Conservation (phyloP, 2,888 invertebrate species). For the Chalcis sispes region DNA sequence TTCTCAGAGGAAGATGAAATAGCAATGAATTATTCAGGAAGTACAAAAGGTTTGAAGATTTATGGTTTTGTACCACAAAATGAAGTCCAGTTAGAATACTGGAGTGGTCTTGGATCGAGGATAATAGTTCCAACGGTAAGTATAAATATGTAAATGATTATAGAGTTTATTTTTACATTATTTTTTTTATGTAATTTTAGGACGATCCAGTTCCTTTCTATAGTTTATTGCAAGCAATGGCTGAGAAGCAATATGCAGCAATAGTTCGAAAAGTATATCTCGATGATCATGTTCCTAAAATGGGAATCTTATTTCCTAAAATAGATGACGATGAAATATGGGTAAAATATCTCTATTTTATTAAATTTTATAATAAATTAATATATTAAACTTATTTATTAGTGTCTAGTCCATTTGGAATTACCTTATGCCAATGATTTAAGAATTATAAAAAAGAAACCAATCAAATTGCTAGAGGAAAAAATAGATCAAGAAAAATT, state of each 20-base stretch:
- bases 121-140: conserved; percentile 52
- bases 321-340: conserved; percentile 45
- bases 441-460: conserved; percentile 29
- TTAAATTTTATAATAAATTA: conserved; percentile 4
- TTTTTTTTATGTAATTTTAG: conserved; percentile 31
- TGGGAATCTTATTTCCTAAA: conserved; percentile 58
- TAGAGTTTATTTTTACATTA: neutral
- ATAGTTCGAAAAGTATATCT: conserved; percentile 56
- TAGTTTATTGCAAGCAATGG: conserved; percentile 55
- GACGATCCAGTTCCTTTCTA: conserved; percentile 52
- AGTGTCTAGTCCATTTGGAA: conserved; percentile 56
- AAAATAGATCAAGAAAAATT: conserved; percentile 32
- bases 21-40: conserved; percentile 48
- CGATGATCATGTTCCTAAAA: conserved; percentile 51
- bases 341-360: conserved; percentile 43
- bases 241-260: conserved; percentile 45
- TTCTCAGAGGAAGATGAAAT: conserved; percentile 49
- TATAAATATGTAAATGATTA: conserved; percentile 13
- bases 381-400: conserved; percentile 8
- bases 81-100: conserved; percentile 55
- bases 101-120: conserved; percentile 52
- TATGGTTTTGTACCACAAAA: conserved; percentile 54
- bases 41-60: conserved; percentile 45
- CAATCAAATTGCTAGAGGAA: conserved; percentile 26
- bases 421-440: conserved; percentile 54